phyloP scores from a whole-genome alignment of 2,113 vertebrate genomes.

The Thymallus thymallus region DNA sequence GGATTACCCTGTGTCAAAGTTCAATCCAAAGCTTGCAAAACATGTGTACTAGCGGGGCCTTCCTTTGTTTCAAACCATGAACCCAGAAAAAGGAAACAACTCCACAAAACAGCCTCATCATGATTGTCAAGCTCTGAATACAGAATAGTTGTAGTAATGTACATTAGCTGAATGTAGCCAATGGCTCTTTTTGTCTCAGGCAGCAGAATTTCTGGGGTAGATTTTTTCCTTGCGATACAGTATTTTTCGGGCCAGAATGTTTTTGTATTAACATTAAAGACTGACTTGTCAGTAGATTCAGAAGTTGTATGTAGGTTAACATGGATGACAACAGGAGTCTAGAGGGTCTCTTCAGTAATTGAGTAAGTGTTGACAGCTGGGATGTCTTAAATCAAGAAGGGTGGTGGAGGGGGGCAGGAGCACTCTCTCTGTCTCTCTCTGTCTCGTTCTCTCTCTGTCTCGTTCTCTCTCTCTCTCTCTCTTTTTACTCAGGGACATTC shows the following conservation, averaged over 20 bases:
- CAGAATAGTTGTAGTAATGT: background rate
- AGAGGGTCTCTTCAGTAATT: background rate
- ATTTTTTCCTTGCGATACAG: no score
- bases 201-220: no score
- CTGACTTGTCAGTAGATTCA: background rate
- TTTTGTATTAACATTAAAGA: background rate
- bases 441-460: background rate
- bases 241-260: background rate
- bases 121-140: background rate
- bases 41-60: constrained; percentile 45
- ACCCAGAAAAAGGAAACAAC: constrained; percentile 14
- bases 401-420: background rate
- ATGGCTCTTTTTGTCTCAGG: background rate
- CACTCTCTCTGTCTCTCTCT: no score
- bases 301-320: background rate
- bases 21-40: constrained; percentile 68
- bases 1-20: constrained; percentile 73
- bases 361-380: background rate
- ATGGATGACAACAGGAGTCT: background rate
- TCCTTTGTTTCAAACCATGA: constrained; percentile 54
- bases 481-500: background rate
- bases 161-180: background rate
- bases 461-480: background rate
- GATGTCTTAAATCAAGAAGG: background rate
- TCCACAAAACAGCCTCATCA: constrained; percentile 10